Base-by-base conservation (phyloP, 2,888 invertebrate genomes). In the Hemithea aestivaria region DNA sequence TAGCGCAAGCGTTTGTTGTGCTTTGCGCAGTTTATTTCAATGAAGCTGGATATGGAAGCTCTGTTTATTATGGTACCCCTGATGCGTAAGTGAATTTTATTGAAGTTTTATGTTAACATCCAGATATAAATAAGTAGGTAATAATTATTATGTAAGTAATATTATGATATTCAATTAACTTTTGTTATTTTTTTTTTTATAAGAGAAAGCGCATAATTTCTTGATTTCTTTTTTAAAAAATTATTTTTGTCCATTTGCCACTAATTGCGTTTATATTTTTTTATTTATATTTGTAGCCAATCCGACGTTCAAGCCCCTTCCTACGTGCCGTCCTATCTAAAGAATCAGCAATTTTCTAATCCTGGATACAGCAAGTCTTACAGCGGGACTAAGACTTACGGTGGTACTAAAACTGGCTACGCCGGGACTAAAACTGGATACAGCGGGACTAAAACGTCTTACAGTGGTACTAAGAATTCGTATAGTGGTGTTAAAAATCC, bases 221-320 rank as follows among this genome's bases (percentile, higher is more conserved):
- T n/a, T n/a, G n/a, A n/a, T n/a, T n/a, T n/a, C n/a, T n/a, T n/a
- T n/a, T n/a, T n/a, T n/a, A n/a, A n/a, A 5, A 16, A 16, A 16
- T 4, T 2, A 5, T 5, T 16, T 16, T 16, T 16, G 16, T 5
- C 2, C 16, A 16, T 5, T n/a, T n/a, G n/a, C n/a, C n/a, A n/a
- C n/a, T n/a, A n/a, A n/a, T n/a, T n/a, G n/a, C n/a, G n/a, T n/a
- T n/a, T n/a, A n/a, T n/a, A n/a, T n/a, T n/a, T n/a, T 8, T n/a
- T 30, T 6, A 1, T 27, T 24, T 35, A 11, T 10, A 41, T 41
- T 63, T 59, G 1, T 59, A 85, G 85, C 2, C 81, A 82, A 77
- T 72, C 81, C 1, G 85, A 85, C 40, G 83, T 83, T 0, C 62
- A 74, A 49, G 82, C 84, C 0, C 83, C 84, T 0, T 52, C 65